These are phyloP conservation scores for Dipodomys ordii DNA, from an alignment of 2,113 vertebrate species.

Conservation along the genomic window DNA sequence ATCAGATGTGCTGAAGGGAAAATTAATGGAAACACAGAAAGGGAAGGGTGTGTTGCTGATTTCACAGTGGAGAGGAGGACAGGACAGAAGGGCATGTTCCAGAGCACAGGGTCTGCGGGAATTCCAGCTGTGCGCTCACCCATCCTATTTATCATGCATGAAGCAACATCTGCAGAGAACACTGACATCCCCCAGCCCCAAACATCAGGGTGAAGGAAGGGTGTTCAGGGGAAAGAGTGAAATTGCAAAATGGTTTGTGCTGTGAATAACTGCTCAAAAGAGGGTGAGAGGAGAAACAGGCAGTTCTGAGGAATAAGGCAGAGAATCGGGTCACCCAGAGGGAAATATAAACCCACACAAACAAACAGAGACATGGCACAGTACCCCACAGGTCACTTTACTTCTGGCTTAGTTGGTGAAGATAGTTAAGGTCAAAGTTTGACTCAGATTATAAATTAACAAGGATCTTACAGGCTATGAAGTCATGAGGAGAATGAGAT, in stretches of 20 bases:
- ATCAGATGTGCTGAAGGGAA: constrained; percentile 53
- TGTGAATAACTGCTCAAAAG: neutral
- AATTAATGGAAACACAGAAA: constrained; percentile 20
- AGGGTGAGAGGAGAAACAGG: neutral
- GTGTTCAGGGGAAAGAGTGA: neutral
- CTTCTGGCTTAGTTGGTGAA: neutral
- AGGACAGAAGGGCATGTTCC: neutral
- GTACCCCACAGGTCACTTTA: neutral
- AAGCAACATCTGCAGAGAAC: neutral
- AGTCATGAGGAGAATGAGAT: neutral
- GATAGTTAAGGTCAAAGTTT: neutral
- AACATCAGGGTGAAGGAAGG: neutral
- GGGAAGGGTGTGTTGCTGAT: neutral
- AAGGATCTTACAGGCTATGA: neutral
- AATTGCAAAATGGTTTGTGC: neutral
- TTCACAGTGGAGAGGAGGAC: neutral
- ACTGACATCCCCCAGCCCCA: neutral
- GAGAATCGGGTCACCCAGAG: neutral
- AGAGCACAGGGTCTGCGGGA: neutral
- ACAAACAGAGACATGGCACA: fast-evolving
- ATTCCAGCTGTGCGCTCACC: neutral
- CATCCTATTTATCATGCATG: neutral
- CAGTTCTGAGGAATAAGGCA: neutral
- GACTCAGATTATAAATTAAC: neutral
- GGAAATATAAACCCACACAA: neutral